These are phyloP conservation scores for Chanos chanos DNA, from an alignment of 2,797 vertebrate genomes.

Conservation along the genomic window DNA sequence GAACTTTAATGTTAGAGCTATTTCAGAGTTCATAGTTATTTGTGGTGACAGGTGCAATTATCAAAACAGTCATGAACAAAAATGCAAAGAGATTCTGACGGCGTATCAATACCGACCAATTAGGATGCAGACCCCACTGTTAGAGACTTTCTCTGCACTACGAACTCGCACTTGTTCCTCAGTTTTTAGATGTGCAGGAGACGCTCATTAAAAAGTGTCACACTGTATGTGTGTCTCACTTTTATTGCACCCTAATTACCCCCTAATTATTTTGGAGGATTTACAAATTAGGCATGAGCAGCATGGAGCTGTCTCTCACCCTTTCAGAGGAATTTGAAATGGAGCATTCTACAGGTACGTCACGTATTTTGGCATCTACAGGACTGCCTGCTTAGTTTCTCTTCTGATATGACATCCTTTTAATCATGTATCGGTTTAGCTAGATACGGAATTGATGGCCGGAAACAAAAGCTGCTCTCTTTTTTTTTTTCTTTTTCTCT, in stretches of 20 bases:
- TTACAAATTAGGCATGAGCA: slow-evolving; percentile 7
- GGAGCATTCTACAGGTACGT: background rate
- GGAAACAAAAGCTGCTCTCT: slow-evolving; percentile 15
- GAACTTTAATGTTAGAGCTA: no score
- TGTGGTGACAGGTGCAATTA: no score
- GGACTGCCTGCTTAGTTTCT: slow-evolving; percentile 1
- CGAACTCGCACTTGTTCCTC: background rate
- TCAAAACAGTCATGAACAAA: no score
- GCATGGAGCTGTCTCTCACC: background rate
- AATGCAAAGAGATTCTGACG: no score
- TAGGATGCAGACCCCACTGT: no score
- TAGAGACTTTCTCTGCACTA: background rate
- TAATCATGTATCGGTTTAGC: slow-evolving; percentile 24
- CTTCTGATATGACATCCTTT: slow-evolving; percentile 17
- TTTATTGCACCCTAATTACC: background rate
- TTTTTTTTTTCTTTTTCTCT: background rate
- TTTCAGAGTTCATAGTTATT: no score
- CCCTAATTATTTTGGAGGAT: slow-evolving; percentile 8
- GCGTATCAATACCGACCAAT: no score
- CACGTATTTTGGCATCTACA: background rate
- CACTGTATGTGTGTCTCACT: background rate
- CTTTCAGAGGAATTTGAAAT: background rate
- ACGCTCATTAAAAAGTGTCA: background rate
- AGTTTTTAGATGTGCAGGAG: background rate
- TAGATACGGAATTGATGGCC: slow-evolving; percentile 23